Base-by-base conservation (phyloP, 1,140 invertebrate species). In the Drosophila mauritiana region DNA sequence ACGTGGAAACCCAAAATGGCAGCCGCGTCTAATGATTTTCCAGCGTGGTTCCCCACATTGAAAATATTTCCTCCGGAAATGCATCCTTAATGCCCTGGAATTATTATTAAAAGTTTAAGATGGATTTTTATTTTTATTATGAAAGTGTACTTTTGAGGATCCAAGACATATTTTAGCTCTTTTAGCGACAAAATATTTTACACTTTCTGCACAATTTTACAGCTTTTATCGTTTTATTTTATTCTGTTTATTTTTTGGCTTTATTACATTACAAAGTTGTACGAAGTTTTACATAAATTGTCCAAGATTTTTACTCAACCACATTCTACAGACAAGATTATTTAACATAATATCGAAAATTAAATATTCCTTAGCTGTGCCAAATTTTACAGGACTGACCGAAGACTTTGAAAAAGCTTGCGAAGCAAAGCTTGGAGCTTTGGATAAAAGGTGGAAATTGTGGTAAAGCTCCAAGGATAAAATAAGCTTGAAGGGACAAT, bases 1-100 rank as follows among this genome's bases (percentile, higher is more conserved):
- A 11, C 27, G 36, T 39, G 11, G 3, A 11, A 70, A 34, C 39
- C 25, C 43, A 34, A 45, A 68, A 37, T 55, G 58, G 22, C 72
- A 36, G 51, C 51, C 51, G 67, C 52, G 34, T 70, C 68, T 70
- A 70, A 70, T 70, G 68, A 70, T 70, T 70, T 70, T 70, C 43
- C 64, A 70, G 68, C 43, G 65, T 43, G 64, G 45, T 39, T 39
- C 64, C n/a, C 49, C 55, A 51, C 67, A 56, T 69, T 36, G n/a
- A 56, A 27, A 51, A 64, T 43, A 36, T 63, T 42, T 42, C 2
- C 40, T n/a, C n/a, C 3, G n/a, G 40, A 25, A 40, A 2, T 20
- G 40, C 31, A 31, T n/a, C 4, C 12, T 6, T 20, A 45, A 45
- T 46, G 42, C 13, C 34, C 20, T 45, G 12, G 8, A 65, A n/a